These are phyloP conservation scores for Tenebrosternarchus preto DNA, from an alignment of 2,113 vertebrate genomes.

Conservation along the genomic window DNA sequence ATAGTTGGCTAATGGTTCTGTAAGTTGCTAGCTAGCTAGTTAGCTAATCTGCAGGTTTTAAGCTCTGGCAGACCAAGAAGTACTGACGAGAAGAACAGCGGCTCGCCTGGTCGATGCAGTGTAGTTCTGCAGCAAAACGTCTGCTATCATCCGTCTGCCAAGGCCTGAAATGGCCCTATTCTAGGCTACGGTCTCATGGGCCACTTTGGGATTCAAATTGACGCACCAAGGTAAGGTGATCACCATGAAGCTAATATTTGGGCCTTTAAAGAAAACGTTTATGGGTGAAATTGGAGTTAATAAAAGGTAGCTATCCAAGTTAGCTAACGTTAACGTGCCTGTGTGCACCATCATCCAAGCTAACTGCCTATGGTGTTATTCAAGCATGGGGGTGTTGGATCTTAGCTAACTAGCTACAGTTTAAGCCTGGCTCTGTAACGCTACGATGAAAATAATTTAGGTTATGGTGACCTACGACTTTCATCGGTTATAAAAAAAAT, in stretches of 20 bases:
- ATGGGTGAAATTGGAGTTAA: slow-evolving; percentile 1
- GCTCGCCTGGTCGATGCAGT: slow-evolving; percentile 11
- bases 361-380: no score
- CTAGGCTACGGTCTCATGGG: background rate
- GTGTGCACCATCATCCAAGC: background rate
- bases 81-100: slow-evolving; percentile 41
- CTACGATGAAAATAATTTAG: no score
- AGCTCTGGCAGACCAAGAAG: background rate
- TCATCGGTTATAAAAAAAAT: no score
- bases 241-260: background rate
- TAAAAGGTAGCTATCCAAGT: background rate
- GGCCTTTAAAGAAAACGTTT: background rate
- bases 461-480: no score
- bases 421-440: no score
- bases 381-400: background rate
- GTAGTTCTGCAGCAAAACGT: background rate
- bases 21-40: background rate
- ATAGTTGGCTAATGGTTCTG: background rate
- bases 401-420: background rate
- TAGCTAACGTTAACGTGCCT: background rate
- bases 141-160: background rate
- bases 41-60: background rate
- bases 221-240: slow-evolving; percentile 29
- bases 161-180: background rate
- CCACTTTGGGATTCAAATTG: background rate